Base-by-base conservation (phyloP, 2,797 vertebrate species). In the Melanotaenia maccullochi region DNA sequence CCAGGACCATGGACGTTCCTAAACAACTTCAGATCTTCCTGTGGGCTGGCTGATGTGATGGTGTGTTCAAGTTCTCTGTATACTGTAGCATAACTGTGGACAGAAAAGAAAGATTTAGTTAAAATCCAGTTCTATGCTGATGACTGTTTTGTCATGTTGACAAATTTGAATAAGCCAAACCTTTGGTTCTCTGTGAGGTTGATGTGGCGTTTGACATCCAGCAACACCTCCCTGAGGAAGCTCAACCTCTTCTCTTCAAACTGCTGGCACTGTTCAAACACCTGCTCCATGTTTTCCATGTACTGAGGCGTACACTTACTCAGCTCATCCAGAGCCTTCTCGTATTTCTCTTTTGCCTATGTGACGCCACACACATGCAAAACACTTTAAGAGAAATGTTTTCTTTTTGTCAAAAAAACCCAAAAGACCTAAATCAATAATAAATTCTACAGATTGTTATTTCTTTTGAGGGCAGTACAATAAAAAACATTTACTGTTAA, bases 11-110 rank as follows among this genome's bases (percentile, higher is more conserved):
- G 94, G 85, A 62, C 90, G 86, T 88, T 95, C 86, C 92, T 96
- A 92, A 99, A 99, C 97, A 96, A 98, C 84, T 95, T 95, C 25
- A 99, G 96, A 60, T 99, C 98, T 12, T 99, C 97, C 84, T 97
- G 96, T 0, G 96, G 92, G 0, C 97, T 97, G 0, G 96, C 95
- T 2, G 94, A 89, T 30, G 92, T 93, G 87, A 99, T 96, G 87
- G 87, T 93, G 84, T 90, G 95, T 92, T 98, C 97, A 86, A 99
- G 93, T 12, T 98, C 97, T 38, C 93, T 89, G 90, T 99, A 99
- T 44, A 99, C 95, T 0, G 91, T 85, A 22, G 94, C 82, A 0
- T 98, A 99, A 88, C 97, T 99, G 93, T 0, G 60, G 59, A 70
- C 47, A 73, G 8, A 76, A n/a, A 76, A 36, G 0, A 16, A 35